Evolutionary conservation across 2,888 invertebrate genomes (phyloP), one percentile per base, ranked within the genome.

Genomic region (Lycocerus yunnanus): DNA sequence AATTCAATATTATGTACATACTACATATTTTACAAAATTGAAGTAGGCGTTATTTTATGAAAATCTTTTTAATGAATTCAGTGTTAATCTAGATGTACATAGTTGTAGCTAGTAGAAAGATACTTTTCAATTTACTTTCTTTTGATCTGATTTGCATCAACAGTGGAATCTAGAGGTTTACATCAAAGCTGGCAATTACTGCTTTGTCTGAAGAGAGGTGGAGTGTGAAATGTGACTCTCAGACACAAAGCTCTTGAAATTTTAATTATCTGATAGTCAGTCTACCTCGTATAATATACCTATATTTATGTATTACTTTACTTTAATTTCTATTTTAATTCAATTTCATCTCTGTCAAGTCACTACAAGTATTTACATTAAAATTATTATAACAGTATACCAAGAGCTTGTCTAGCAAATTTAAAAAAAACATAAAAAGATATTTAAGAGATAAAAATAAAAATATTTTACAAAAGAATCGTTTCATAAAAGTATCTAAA

Each of bases 111-210:
- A 43, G n/a, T 43, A 27, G 67, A 70, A 68, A 68, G 60, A 73
- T 61, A 70, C 67, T 72, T 70, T 75, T 75, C 68, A 75, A 75
- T 75, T 75, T 73, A 75, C 68, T 65, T 75, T 75, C 75, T 75
- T 75, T 75, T 75, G 75, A 75, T 73, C 75, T 73, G 75, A 75
- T 75, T 75, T 75, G 70, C 72, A 72, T 72, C 70, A 75, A 72
- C 69, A 75, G 81, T 71, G 78, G 79, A 77, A 80, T 78, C 80
- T 80, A 72, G 74, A 74, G 77, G 79, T 77, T 81, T 80, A 81
- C 83, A 80, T 83, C 83, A 83, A 83, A 83, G 82, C 81, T 75
- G 79, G 81, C 81, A 83, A 83, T 83, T 83, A 83, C 79, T 77
- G 79, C 82, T 81, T 81, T 81, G 81, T 83, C 81, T 82, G 80